These are phyloP conservation scores for Sebastes melanostomus DNA, from an alignment of 2,797 vertebrate genomes.

Conservation along the genomic window DNA sequence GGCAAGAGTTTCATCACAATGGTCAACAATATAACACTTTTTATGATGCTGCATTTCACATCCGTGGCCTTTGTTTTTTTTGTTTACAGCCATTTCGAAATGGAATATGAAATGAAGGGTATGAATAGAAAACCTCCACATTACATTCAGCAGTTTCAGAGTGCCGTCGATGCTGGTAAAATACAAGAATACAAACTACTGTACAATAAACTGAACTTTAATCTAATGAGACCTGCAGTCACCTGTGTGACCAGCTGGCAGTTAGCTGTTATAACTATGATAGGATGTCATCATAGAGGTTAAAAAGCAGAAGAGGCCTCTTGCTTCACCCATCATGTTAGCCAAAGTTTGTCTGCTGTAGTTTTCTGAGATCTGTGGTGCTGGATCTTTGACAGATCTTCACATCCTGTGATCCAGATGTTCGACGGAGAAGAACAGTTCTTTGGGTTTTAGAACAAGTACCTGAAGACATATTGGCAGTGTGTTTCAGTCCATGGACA, in stretches of 20 bases:
- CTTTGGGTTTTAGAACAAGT: not conserved
- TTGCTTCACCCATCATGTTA: not conserved
- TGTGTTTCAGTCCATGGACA: not conserved
- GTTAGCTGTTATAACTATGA: not conserved
- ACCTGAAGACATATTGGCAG: not conserved
- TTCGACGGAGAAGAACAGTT: not conserved
- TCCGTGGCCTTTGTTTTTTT: conserved; percentile 2
- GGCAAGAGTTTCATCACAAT: not conserved
- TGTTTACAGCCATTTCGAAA: not conserved
- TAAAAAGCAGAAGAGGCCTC: not conserved
- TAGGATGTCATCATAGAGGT: not conserved
- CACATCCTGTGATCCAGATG: not conserved
- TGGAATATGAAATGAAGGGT: not conserved
- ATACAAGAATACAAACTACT: conserved; percentile 11
- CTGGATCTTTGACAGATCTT: not conserved
- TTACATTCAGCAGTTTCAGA: not conserved
- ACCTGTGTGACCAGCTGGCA: not conserved
- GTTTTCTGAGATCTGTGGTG: not conserved
- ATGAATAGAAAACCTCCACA: not conserved
- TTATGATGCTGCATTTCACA: not conserved
- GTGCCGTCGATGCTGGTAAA: not conserved
- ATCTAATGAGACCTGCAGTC: not conserved
- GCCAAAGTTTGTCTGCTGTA: not conserved
- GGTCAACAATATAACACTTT: not conserved
- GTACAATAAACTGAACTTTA: conserved; percentile 8